phyloP scores from a whole-genome alignment of 2,888 invertebrate genomes.

The Polia nebulosa region DNA sequence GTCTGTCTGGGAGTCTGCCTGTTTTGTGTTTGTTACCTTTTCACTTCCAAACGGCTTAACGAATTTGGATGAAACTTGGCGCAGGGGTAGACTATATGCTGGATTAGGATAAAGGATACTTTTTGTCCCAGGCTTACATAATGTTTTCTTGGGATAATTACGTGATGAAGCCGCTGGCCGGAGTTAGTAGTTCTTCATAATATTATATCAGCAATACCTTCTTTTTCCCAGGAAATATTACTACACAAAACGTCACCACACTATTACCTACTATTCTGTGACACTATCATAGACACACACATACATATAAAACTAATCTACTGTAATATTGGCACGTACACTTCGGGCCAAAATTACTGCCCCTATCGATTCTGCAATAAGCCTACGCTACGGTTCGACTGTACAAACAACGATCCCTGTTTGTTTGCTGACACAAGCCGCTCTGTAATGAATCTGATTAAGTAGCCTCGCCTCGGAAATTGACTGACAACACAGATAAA shows the following conservation, averaged over 20 bases:
- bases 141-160: too few relatives aligned
- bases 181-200: too few relatives aligned
- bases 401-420: conserved; percentile 68
- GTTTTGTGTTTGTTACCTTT: too few relatives aligned
- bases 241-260: conserved; percentile 1
- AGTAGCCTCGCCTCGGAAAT: conserved; percentile 82
- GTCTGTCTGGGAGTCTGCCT: too few relatives aligned
- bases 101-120: too few relatives aligned
- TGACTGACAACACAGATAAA: conserved; percentile 73
- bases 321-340: conserved; percentile 67
- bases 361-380: conserved; percentile 74
- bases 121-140: too few relatives aligned
- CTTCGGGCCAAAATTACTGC: conserved; percentile 72
- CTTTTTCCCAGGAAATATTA: background rate
- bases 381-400: conserved; percentile 60
- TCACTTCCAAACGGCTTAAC: too few relatives aligned
- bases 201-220: too few relatives aligned
- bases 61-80: too few relatives aligned
- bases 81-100: too few relatives aligned
- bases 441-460: conserved; percentile 88
- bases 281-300: conserved; percentile 17
- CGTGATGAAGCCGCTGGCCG: too few relatives aligned
- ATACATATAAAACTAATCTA: conserved; percentile 51
- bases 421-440: conserved; percentile 78
- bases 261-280: conserved; percentile 5